phyloP scores from a whole-genome alignment of 2,888 invertebrate genomes.

The Drosophila koepferae region DNA sequence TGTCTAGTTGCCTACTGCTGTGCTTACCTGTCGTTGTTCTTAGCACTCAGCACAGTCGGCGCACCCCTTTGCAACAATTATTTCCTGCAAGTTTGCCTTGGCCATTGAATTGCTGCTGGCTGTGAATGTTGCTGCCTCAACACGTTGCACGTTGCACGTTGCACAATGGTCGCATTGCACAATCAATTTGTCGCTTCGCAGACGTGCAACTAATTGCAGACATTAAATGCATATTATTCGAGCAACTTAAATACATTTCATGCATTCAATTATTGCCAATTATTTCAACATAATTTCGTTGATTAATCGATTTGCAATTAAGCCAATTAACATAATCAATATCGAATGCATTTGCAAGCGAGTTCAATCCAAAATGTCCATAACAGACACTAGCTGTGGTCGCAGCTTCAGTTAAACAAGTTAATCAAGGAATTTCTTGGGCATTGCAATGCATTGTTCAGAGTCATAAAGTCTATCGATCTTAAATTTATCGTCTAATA shows the following conservation, averaged over 20 bases:
- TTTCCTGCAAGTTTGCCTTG: slow-evolving; percentile 59
- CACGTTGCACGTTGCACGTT: slow-evolving; percentile 23
- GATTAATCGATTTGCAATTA: neutral
- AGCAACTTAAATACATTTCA: neutral
- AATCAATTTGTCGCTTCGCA: neutral
- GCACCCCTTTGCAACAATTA: slow-evolving; percentile 42
- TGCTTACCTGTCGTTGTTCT: too few relatives aligned
- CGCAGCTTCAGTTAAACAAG: too few relatives aligned
- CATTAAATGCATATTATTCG: slow-evolving; percentile 1
- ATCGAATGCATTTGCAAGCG: neutral
- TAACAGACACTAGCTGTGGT: too few relatives aligned
- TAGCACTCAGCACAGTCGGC: too few relatives aligned
- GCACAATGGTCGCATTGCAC: slow-evolving; percentile 17
- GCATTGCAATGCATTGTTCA: too few relatives aligned
- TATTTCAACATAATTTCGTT: neutral
- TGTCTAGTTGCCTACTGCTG: neutral
- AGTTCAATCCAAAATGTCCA: too few relatives aligned
- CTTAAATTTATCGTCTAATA: too few relatives aligned
- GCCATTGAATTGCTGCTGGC: slow-evolving; percentile 51
- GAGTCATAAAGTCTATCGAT: too few relatives aligned
- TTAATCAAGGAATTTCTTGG: too few relatives aligned
- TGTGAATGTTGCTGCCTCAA: slow-evolving; percentile 2
- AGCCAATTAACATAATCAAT: neutral
- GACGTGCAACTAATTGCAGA: neutral
- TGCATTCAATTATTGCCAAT: slow-evolving; percentile 4